These are phyloP conservation scores for Oreotrochilus melanogaster DNA, from an alignment of 2,113 vertebrate genomes.

Conservation along the genomic window DNA sequence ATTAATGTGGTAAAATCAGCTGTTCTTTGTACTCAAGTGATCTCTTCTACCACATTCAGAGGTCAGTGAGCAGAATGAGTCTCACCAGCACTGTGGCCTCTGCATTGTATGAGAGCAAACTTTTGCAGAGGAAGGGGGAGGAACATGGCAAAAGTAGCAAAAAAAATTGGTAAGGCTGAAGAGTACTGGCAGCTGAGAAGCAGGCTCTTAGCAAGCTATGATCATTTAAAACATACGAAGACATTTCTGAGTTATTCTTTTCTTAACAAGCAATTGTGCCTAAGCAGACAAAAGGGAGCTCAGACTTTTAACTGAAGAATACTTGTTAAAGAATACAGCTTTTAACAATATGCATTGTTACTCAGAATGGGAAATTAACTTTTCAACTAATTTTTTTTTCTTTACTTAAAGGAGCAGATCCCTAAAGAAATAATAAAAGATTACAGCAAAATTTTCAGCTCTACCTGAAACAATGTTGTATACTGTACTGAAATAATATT, in stretches of 20 bases:
- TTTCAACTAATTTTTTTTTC: neutral
- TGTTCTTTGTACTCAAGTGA: neutral
- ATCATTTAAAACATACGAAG: neutral
- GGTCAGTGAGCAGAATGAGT: neutral
- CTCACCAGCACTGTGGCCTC: neutral
- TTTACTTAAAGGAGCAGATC: neutral
- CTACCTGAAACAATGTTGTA: neutral
- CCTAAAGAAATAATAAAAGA: neutral
- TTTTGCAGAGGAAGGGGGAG: neutral
- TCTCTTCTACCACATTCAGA: neutral
- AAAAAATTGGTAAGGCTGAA: neutral
- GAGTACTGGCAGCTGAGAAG: neutral
- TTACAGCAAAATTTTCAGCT: neutral
- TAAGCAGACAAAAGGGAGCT: neutral
- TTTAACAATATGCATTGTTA: slow-evolving; percentile 30
- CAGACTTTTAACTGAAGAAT: neutral
- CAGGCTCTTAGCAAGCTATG: neutral
- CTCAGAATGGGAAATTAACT: neutral
- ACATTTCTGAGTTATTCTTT: neutral
- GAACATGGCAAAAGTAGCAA: neutral
- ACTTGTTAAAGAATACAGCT: neutral
- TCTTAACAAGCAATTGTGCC: neutral
- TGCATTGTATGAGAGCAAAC: neutral
- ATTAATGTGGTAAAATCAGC: neutral
- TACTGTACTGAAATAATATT: neutral